phyloP scores from a whole-genome alignment of 1,140 invertebrate species.

The Hypsibius dujardini region DNA sequence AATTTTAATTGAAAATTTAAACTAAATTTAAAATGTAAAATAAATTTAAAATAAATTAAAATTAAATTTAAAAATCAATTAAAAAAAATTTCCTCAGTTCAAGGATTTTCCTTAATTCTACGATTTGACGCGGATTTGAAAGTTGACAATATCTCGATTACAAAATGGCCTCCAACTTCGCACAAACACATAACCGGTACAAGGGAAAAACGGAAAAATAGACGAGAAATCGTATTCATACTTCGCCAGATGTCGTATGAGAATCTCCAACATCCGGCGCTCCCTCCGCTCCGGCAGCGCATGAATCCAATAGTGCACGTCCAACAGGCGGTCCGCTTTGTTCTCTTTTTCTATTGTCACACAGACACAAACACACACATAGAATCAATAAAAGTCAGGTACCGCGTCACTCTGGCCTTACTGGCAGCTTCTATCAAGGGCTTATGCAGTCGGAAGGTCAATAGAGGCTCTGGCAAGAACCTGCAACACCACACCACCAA shows the following conservation, averaged over 20 bases:
- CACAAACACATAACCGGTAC: no score
- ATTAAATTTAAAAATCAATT: no score
- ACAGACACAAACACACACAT: slow-evolving; percentile 17
- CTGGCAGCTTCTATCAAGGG: slow-evolving; percentile 80
- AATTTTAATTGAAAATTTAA: no score
- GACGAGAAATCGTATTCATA: slow-evolving; percentile 32
- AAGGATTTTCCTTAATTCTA: no score
- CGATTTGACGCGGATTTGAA: no score
- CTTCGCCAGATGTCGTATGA: slow-evolving; percentile 71
- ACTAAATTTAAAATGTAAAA: no score
- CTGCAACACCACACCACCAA: slow-evolving; percentile 32
- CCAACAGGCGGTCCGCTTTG: slow-evolving; percentile 52
- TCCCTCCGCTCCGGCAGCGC: slow-evolving; percentile 58
- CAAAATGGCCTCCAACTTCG: no score
- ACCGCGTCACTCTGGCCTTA: slow-evolving; percentile 36
- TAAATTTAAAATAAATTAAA: no score
- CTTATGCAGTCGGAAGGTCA: slow-evolving; percentile 73
- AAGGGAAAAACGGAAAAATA: no score
- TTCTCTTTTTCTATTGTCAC: slow-evolving; percentile 58
- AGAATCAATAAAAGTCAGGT: slow-evolving; percentile 24
- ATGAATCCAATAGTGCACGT: slow-evolving; percentile 67
- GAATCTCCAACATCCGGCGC: slow-evolving; percentile 65
- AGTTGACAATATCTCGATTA: no score
- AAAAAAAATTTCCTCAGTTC: no score
- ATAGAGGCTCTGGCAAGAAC: slow-evolving; percentile 77